These are phyloP conservation scores for Lasioglossum albipes DNA, from an alignment of 1,140 invertebrate genomes.

Conservation along the genomic window DNA sequence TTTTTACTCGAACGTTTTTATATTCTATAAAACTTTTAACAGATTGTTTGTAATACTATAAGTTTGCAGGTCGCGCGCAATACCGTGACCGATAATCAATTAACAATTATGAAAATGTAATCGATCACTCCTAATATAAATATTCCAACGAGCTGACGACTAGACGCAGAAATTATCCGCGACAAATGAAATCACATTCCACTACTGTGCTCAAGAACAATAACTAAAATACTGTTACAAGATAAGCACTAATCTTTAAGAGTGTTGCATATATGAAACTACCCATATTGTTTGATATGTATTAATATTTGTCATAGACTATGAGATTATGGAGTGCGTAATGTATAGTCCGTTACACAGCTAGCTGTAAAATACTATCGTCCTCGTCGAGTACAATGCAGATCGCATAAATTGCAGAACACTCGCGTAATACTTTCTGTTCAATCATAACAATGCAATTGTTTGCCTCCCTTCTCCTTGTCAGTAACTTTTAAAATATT, in stretches of 20 bases:
- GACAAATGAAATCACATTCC: slow-evolving; percentile 42
- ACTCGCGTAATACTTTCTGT: slow-evolving; percentile 3
- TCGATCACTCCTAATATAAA: neutral
- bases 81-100: neutral
- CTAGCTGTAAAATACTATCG: slow-evolving; percentile 47
- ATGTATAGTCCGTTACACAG: slow-evolving; percentile 45
- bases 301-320: slow-evolving; percentile 59
- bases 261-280: slow-evolving; percentile 56
- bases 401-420: slow-evolving; percentile 3
- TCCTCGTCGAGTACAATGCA: slow-evolving; percentile 28
- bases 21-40: neutral
- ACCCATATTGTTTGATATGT: slow-evolving; percentile 67
- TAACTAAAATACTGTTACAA: slow-evolving; percentile 70
- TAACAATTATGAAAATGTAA: neutral
- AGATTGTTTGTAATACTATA: neutral
- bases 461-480: no score
- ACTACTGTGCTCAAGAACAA: slow-evolving; percentile 75
- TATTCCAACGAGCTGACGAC: slow-evolving; percentile 23
- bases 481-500: no score
- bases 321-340: slow-evolving; percentile 38
- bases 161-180: slow-evolving; percentile 48
- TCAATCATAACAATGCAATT: neutral
- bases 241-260: slow-evolving; percentile 59
- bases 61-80: neutral
- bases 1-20: neutral